Evolutionary conservation across 2,797 vertebrate species (phyloP), one percentile per base, ranked within the genome.

Genomic region (Babyrousa celebensis): DNA sequence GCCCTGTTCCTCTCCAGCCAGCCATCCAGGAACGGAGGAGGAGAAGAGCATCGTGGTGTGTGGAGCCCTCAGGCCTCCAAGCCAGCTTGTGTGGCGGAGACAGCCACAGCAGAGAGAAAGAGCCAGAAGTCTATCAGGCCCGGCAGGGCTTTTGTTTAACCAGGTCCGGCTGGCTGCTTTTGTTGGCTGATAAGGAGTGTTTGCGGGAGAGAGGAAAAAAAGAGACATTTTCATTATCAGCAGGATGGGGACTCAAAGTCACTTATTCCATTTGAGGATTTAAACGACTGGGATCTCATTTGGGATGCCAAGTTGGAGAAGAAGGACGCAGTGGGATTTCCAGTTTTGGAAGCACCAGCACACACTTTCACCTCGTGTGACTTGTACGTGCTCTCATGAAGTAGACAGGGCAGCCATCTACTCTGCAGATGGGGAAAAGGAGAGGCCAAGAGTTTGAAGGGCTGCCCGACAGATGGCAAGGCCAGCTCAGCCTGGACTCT

Each of bases 121-220:
- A 96, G 65, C 68, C 72, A n/a, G 79, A n/a, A 63, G 12, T 72
- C 32, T 32, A 70, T 54, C 1, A 0, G 63, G 58, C 29, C 40
- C 70, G 10, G 67, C 80, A 83, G 74, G 10, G 25, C 36, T 89
- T 91, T 85, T 79, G 89, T 82, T 95, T 96, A 71, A 80, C 36
- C n/a, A 72, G 78, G 63, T 12, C 56, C 0, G 0, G 16, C 88
- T 43, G 54, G 56, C n/a, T 93, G 68, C 92, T 96, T 94, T 91
- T 79, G 29, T 74, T 67, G 83, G 91, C 12, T 79, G 84, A 58
- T 86, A 60, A 96, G 84, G 74, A 91, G 16, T 96, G 85, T 83
- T 68, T 75, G 75, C n/a, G 36, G 25, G 32, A 96, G 7, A 68
- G 36, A 40, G 77, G 5, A 56, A 60, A 32, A 78, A 70, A 88